These are phyloP conservation scores for Anguilla rostrata DNA, from an alignment of 2,113 vertebrate species.

Conservation along the genomic window DNA sequence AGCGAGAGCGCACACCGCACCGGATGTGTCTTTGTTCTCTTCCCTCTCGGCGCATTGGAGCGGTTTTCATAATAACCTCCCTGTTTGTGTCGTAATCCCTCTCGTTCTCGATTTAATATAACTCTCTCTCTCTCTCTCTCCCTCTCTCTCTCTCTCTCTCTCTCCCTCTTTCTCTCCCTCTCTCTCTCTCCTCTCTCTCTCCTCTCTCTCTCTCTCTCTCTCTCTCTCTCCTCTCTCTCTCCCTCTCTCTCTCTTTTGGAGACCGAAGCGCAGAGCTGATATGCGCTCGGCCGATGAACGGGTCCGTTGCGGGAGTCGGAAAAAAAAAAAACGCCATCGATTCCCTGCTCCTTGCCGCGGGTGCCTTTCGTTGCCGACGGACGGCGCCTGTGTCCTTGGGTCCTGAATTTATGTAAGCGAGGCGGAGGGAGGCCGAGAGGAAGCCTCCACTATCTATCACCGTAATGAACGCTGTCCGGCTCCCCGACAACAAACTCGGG, in stretches of 20 bases:
- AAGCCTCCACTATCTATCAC: slow-evolving; percentile 33
- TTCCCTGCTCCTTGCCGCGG: slow-evolving; percentile 16
- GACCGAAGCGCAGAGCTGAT: neutral
- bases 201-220: too few relatives aligned
- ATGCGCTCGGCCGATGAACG: slow-evolving; percentile 9
- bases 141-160: too few relatives aligned
- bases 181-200: too few relatives aligned
- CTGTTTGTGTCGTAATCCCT: neutral
- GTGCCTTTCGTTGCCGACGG: slow-evolving; percentile 5
- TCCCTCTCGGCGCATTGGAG: neutral
- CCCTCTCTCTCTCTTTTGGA: neutral
- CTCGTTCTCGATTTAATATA: slow-evolving; percentile 1
- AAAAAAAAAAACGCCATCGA: slow-evolving; percentile 22
- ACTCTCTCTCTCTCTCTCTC: neutral
- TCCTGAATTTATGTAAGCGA: slow-evolving; percentile 35
- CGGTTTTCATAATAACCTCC: neutral
- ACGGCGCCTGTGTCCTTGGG: slow-evolving; percentile 15
- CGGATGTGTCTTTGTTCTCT: neutral
- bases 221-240: too few relatives aligned
- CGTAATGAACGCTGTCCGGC: slow-evolving; percentile 41
- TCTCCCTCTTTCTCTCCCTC: neutral
- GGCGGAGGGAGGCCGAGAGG: slow-evolving; percentile 37
- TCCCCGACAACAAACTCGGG: slow-evolving; percentile 32
- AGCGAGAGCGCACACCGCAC: neutral
- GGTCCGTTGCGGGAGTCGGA: slow-evolving; percentile 2